Base-by-base conservation (phyloP, 2,888 invertebrate species). In the Brachycybe producta region DNA sequence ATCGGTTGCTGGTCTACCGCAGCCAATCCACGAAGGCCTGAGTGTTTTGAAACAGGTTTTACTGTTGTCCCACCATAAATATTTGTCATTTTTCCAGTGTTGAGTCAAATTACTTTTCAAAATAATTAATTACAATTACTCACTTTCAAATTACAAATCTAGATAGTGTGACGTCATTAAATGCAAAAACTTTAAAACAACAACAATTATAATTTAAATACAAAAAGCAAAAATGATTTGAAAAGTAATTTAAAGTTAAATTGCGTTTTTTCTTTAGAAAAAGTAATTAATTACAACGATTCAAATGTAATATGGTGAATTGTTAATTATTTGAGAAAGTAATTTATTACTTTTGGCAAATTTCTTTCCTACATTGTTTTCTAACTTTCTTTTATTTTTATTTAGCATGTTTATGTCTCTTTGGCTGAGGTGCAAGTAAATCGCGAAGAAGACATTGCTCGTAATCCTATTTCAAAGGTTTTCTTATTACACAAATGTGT, bases 21-120 rank as follows among this genome's bases (percentile, higher is more conserved):
- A 86, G 61, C 95, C 97, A 0, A 95, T 99, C 61, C 90, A 91
- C 64, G 94, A 97, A 70, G 92, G 95, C 27, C 83, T 97, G 28
- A 82, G 82, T 61, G 88, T 90, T 51, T 71, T 95, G 34, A 84
- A 84, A 67, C 75, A 77, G 67, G 79, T 78, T 26, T n/a, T n/a
- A n/a, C n/a, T n/a, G n/a, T n/a, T n/a, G n/a, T n/a, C n/a, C 8
- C 41, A 5, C n/a, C n/a, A n/a, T n/a, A n/a, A n/a, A n/a, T n/a
- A n/a, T n/a, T n/a, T n/a, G n/a, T n/a, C n/a, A n/a, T n/a, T n/a
- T n/a, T n/a, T n/a, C n/a, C n/a, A n/a, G n/a, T n/a, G n/a, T n/a
- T n/a, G n/a, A n/a, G n/a, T n/a, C n/a, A n/a, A n/a, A n/a, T n/a
- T n/a, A n/a, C n/a, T n/a, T n/a, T n/a, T n/a, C n/a, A 40, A 11